Percentiles rank a stretch among this genome's conserved stretches.
Evolutionary conservation across 2,113 vertebrate genomes (phyloP).

Genomic region (Vulpes lagopus): DNA sequence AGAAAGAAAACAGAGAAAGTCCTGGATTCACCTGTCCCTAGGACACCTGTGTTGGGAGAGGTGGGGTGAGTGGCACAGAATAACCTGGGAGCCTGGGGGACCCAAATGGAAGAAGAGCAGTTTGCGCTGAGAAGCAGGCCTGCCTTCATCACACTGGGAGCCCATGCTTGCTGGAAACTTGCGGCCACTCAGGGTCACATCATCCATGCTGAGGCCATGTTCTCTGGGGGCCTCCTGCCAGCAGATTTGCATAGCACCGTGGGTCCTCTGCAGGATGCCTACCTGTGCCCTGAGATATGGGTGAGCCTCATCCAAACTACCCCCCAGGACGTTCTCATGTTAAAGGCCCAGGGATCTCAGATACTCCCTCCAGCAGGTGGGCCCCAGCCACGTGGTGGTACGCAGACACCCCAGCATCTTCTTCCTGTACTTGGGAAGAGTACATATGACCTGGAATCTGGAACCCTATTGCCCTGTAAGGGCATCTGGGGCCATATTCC

Average conservation of each 20-base stretch:
- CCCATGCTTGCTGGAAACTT: neutral
- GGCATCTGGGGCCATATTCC: neutral
- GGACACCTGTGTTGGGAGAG: neutral
- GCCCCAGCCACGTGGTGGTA: neutral
- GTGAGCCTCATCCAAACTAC: neutral
- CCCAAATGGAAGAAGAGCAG: fast-evolving
- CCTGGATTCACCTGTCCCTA: neutral
- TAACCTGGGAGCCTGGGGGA: neutral
- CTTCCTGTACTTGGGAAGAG: neutral
- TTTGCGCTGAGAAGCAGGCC: neutral
- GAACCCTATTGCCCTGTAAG: neutral
- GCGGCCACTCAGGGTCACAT: fast-evolving
- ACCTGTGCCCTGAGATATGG: neutral
- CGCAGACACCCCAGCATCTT: too few species aligned
- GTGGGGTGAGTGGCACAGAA: neutral
- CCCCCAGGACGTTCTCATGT: neutral
- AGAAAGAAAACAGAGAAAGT: neutral
- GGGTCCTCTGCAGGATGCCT: neutral
- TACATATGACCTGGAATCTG: neutral
- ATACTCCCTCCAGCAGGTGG: neutral
- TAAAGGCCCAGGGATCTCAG: too few species aligned
- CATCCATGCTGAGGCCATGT: neutral
- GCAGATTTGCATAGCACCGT: fast-evolving
- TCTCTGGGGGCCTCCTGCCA: neutral
- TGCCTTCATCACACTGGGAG: neutral